Evolutionary conservation across 2,113 vertebrate genomes (phyloP), one percentile per base, ranked within the genome.

Genomic region (Baryphthengus martii): DNA sequence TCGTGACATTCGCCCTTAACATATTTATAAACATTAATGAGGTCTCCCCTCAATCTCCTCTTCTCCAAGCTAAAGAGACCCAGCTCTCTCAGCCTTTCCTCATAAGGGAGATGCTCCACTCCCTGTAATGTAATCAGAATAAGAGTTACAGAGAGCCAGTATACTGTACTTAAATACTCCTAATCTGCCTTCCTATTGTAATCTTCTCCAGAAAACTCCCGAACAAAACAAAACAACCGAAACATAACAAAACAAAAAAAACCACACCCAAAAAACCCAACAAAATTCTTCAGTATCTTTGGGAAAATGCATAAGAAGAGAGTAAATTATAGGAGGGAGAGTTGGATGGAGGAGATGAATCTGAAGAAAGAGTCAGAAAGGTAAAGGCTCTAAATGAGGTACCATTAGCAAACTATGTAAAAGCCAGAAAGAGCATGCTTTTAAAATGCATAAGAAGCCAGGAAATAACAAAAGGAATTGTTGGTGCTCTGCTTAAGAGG

Each of bases 401-500:
- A 52, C 91, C 92, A 82, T 97, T 97, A 97, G 68, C 85, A 93
- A 96, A 67, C 75, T 33, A 31, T 47, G 87, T 84, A 84, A 93
- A 90, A 93, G 85, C 71, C 70, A 88, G 84, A 85, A 96, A 83
- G n/a, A 86, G 42, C 39, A 84, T 40, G 78, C 72, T 95, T 94
- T 89, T 93, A 91, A 96, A 94, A 93, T 74, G 77, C 14, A 1
- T 62, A 91, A 88, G 89, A 90, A 93, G 68, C 42, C 53, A 90
- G 47, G 77, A 39, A 94, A 85, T 92, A 96, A 93, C 42, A 88
- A 73, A 96, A 89, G 73, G 84, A 92, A 85, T 78, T 90, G 61
- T 80, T 10, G 23, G 65, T 89, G 44, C 40, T 72, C 40, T 85
- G 63, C 90, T 89, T 90, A 96, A 88, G 88, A 89, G 66, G 67